phyloP scores from a whole-genome alignment of 2,888 invertebrate species.

The Meiosimyza decipiens region DNA sequence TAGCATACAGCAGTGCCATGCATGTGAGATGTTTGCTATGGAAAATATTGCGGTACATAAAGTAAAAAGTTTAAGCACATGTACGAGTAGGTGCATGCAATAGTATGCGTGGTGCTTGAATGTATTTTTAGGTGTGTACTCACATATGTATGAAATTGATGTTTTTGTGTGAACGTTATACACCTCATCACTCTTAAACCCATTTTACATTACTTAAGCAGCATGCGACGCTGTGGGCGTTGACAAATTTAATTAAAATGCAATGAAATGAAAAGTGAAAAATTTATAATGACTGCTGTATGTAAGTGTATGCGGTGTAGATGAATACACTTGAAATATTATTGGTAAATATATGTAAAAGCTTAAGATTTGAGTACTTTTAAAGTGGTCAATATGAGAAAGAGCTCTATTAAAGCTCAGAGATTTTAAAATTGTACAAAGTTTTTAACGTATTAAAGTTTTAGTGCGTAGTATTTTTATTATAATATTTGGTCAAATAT shows the following conservation, averaged over 20 bases:
- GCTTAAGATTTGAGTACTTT: no score
- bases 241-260: background rate
- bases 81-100: no score
- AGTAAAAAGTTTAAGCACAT: no score
- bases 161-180: background rate
- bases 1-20: no score
- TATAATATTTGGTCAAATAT: no score
- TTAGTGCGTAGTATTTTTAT: no score
- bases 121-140: background rate
- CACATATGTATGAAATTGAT: background rate
- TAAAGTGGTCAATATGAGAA: no score
- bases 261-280: slow-evolving; percentile 17
- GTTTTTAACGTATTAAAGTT: no score
- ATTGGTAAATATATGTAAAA: background rate
- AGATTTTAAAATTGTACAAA: no score
- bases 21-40: background rate
- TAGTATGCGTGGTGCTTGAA: background rate
- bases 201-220: no score
- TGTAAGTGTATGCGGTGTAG: background rate
- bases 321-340: slow-evolving; percentile 3
- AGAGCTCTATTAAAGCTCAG: no score
- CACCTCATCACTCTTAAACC: background rate
- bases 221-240: background rate
- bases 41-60: no score
- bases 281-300: background rate